Conservation (phyloP, 2,797 vertebrate genomes). For the Hapalemur alaotrensis region DNA sequence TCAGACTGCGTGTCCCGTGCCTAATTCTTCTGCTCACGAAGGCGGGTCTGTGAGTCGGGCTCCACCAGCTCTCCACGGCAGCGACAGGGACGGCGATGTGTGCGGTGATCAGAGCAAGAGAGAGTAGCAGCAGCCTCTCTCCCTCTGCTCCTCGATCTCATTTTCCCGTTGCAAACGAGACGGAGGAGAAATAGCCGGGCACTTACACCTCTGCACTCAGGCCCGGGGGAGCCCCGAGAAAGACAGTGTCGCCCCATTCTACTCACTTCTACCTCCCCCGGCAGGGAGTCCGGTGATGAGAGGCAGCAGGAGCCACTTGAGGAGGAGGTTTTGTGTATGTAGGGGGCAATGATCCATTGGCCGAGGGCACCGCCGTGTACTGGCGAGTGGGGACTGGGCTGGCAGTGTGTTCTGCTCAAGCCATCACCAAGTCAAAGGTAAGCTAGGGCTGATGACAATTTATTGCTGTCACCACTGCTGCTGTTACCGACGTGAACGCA, state of each 20-base stretch:
- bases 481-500: not conserved
- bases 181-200: not conserved
- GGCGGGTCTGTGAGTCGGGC: not conserved
- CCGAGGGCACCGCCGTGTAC: too few species aligned
- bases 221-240: not conserved
- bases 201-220: not conserved
- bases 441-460: too few species aligned
- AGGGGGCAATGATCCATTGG: not conserved
- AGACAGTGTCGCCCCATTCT: not conserved
- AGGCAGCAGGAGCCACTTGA: not conserved
- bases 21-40: not conserved
- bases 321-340: not conserved
- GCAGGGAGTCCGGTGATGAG: not conserved
- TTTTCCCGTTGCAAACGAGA: constrained; percentile 40
- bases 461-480: not conserved
- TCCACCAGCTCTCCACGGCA: not conserved
- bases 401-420: not conserved
- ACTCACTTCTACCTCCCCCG: not conserved
- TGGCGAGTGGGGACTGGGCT: not conserved
- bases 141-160: not conserved
- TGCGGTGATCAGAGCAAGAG: not conserved
- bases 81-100: not conserved
- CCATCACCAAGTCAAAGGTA: not conserved
- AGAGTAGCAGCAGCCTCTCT: not conserved
- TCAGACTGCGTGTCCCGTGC: not conserved